A percentile compares a stretch with the other conserved stretches of the same genome.
phyloP scores from a whole-genome alignment of 2,113 vertebrate species.

The Hoplias malabaricus region DNA sequence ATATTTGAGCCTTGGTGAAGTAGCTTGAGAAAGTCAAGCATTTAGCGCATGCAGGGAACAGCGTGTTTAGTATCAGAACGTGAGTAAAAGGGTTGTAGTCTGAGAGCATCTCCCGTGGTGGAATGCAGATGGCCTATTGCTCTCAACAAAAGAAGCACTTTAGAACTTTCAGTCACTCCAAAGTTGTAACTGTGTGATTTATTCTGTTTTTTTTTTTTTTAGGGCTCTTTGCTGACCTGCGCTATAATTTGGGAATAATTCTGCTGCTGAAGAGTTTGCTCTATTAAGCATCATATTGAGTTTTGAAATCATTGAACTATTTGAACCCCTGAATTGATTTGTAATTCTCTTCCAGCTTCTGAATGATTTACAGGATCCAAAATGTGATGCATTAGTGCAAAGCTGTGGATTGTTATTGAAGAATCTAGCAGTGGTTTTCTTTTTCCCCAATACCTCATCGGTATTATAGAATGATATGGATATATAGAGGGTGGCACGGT shows the following conservation, averaged over 20 bases:
- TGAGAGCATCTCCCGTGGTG: not conserved
- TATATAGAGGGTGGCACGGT: no score
- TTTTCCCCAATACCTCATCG: no score
- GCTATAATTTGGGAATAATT: not conserved
- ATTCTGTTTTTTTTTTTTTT: no score
- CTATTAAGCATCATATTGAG: not conserved
- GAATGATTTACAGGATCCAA: not conserved
- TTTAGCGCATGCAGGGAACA: not conserved
- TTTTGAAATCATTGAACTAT: not conserved
- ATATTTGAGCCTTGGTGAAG: not conserved
- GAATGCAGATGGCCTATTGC: conserved; percentile 10
- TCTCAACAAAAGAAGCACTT: conserved; percentile 1
- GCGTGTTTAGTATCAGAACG: not conserved
- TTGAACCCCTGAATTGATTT: not conserved
- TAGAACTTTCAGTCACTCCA: not conserved
- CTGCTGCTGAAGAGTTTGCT: not conserved
- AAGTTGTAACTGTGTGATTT: not conserved
- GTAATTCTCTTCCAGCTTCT: not conserved
- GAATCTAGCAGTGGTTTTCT: not conserved
- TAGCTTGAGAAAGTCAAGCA: not conserved
- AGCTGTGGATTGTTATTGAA: not conserved
- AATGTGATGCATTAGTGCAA: not conserved
- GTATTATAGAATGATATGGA: no score
- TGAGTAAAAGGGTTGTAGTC: not conserved
- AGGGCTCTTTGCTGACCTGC: not conserved